Conservation (phyloP, 2,797 vertebrate species). For the Heteromormyrus szaboi region DNA sequence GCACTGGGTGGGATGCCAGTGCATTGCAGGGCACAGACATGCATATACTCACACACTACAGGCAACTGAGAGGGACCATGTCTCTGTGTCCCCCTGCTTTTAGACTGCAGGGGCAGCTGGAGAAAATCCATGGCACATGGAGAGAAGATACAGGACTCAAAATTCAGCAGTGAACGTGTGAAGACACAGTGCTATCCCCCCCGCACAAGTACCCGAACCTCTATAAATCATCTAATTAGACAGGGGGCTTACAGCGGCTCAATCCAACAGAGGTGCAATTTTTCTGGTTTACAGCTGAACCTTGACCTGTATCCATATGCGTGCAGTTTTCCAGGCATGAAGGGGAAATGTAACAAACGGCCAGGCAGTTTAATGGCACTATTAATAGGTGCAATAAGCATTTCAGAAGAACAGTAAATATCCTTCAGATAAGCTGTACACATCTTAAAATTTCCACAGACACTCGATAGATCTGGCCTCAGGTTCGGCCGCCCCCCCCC, state of each 20-base stretch:
- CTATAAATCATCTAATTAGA: not conserved
- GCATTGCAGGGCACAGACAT: not conserved
- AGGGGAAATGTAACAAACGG: not conserved
- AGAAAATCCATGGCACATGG: not conserved
- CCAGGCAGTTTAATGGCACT: not conserved
- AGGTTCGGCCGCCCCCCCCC: not conserved
- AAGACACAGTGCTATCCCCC: not conserved
- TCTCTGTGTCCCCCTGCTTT: not conserved
- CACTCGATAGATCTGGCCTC: not conserved
- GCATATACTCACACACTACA: not conserved
- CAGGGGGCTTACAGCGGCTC: not conserved
- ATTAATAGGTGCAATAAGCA: not conserved
- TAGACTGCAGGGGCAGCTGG: not conserved
- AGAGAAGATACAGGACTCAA: not conserved
- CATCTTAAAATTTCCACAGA: not conserved
- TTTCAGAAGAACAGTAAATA: not conserved
- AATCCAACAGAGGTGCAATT: not conserved
- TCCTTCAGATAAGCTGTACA: not conserved
- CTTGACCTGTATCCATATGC: too few relatives aligned
- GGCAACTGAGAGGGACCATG: not conserved
- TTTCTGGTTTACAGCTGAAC: not conserved
- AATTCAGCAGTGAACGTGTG: not conserved
- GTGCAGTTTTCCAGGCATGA: not conserved
- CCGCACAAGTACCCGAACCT: not conserved
- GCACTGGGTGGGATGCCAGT: not conserved